A percentile compares a stretch with the other conserved stretches of the same genome.
Evolutionary conservation across 92 coral and sea anemone genomes (phyloP).

Genomic region (Epizoanthus illoricatus): DNA sequence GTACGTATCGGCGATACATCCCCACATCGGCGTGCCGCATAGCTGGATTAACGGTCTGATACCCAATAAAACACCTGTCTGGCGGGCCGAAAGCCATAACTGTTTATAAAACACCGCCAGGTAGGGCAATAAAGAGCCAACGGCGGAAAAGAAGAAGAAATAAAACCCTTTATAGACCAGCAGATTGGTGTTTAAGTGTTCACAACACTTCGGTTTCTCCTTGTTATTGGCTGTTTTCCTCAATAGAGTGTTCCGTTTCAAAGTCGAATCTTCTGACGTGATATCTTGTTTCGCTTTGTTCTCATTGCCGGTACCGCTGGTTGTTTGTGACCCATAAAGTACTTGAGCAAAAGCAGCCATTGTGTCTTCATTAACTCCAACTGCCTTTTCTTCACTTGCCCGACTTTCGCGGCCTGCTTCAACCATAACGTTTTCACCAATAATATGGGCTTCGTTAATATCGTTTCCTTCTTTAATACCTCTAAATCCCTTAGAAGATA

Average conservation of each 20-base stretch:
- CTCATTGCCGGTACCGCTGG: neutral
- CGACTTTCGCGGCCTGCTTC: neutral
- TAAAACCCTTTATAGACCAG: constrained; percentile 80
- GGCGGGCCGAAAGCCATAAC: constrained; percentile 84
- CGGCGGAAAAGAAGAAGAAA: constrained; percentile 83
- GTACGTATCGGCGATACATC: constrained; percentile 75
- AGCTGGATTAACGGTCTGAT: constrained; percentile 81
- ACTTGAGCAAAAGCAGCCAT: constrained; percentile 22
- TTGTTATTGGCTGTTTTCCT: neutral
- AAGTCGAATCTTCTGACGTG: neutral
- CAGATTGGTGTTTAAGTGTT: constrained; percentile 54
- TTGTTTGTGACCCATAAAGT: neutral
- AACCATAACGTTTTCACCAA: neutral
- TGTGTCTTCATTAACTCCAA: neutral
- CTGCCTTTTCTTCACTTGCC: neutral
- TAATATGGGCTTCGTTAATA: neutral
- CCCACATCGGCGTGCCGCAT: constrained; percentile 85
- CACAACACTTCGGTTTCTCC: constrained; percentile 46
- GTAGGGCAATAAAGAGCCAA: constrained; percentile 88
- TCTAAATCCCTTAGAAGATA: neutral
- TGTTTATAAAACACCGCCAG: constrained; percentile 93
- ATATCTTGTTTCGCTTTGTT: neutral
- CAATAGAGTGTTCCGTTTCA: neutral
- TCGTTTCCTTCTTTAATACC: neutral
- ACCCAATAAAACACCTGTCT: constrained; percentile 89